Evolutionary conservation across 2,888 invertebrate species (phyloP), one percentile per base, ranked within the genome.

Genomic region (Meiosimyza platycephala): DNA sequence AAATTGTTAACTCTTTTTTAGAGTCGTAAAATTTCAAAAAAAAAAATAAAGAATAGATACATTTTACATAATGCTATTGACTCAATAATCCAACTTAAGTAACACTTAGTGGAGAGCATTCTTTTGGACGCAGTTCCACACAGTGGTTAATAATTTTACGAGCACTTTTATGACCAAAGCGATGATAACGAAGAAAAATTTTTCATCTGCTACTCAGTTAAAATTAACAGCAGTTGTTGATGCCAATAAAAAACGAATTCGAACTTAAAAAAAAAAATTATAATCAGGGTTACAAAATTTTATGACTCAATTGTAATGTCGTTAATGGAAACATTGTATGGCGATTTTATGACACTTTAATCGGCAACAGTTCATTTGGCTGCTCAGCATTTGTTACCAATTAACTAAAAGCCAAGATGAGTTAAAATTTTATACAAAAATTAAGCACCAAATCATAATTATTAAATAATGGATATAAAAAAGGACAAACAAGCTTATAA

Each of bases 301-400:
- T 75, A 75, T 60, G 66, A 71, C 72, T 63, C 74, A 72, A 59
- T 74, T 71, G 68, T 62, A 62, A 18, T 55, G 51, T 64, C 70
- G 64, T 74, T 74, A 72, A 75, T 16, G 54, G 9, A 54, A 52
- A 70, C 70, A 48, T 63, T 70, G 70, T 70, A 70, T 33, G 18
- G 63, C 54, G 22, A 9, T 57, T 54, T 70, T 70, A 70, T 63
- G 70, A 22, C 70, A 47, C 16, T 54, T 70, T 70, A 70, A 70
- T 62, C 70, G 70, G 18, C 70, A 48, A n/a, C 69, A 69, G 51
- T 60, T 60, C 60, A 50, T 48, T 70, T 72, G 64, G 68, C 60
- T 50, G 76, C 74, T 77, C 73, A 78, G 76, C 76, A 75, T 76
- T 76, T 76, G 76, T 76, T 75, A 76, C 73, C 76, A 78, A 79